A percentile compares a stretch with the other conserved stretches of the same genome.
These are phyloP conservation scores for Elephantulus edwardii DNA, from an alignment of 2,113 vertebrate genomes.

Conservation along the genomic window DNA sequence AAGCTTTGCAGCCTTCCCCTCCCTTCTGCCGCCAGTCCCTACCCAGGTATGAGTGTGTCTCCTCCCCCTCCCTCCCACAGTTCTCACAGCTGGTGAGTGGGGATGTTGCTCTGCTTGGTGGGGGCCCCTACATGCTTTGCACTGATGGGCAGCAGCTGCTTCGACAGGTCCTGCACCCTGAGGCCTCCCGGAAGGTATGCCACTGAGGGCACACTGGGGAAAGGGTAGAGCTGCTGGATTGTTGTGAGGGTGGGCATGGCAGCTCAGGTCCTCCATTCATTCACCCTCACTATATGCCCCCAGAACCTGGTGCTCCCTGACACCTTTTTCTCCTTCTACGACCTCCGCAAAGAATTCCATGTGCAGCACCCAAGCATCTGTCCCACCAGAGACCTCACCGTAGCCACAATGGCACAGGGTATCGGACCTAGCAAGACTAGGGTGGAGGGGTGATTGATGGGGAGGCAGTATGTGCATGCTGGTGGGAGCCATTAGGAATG, in stretches of 20 bases:
- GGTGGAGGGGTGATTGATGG: background rate
- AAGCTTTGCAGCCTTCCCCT: conserved; percentile 67
- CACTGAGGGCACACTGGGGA: background rate
- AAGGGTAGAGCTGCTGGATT: background rate
- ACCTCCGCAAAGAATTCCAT: conserved; percentile 93
- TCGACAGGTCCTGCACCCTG: conserved; percentile 94
- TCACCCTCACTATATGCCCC: conserved; percentile 26
- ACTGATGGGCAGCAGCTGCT: conserved; percentile 92
- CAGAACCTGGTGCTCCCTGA: conserved; percentile 94
- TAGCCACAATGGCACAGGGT: conserved; percentile 94
- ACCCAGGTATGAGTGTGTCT: conserved; percentile 54
- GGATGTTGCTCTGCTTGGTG: conserved; percentile 91
- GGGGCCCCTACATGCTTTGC: conserved; percentile 91
- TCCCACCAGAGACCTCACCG: conserved; percentile 87
- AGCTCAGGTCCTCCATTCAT: conserved; percentile 28
- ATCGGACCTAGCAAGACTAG: conserved; percentile 80
- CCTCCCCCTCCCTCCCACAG: conserved; percentile 78
- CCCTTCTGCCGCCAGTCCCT: conserved; percentile 16
- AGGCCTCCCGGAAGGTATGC: conserved; percentile 95
- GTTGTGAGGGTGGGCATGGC: background rate
- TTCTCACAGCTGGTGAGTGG: conserved; percentile 92
- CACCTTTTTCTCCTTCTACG: conserved; percentile 95
- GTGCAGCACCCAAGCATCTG: conserved; percentile 88
- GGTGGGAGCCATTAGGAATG: conserved; percentile 1
- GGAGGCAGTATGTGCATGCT: background rate